Conservation (phyloP, 2,888 invertebrate genomes). For the Ophion costatus region DNA sequence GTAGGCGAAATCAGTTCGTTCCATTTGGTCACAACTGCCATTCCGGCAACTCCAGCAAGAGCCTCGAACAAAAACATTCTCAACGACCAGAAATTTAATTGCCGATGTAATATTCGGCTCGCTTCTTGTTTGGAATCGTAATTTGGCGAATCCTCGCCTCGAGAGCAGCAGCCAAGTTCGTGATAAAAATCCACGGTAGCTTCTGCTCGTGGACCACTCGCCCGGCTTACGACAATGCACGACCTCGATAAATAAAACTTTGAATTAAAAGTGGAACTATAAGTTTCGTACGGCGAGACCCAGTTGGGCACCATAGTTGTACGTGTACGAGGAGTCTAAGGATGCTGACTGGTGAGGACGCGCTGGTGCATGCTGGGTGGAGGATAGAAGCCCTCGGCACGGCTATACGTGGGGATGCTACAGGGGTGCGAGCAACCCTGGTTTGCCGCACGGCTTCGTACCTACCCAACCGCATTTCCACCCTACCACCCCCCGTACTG, state of each 20-base stretch:
- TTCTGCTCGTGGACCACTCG: slow-evolving; percentile 24
- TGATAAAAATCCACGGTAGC: background rate
- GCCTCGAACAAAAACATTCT: too few species aligned
- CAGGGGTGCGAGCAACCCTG: slow-evolving; percentile 47
- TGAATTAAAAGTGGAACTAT: slow-evolving; percentile 76
- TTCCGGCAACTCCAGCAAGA: too few species aligned
- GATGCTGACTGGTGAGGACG: background rate
- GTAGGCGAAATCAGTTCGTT: too few species aligned
- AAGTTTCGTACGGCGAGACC: slow-evolving; percentile 68
- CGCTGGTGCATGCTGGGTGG: slow-evolving; percentile 22
- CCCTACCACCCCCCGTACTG: slow-evolving; percentile 34
- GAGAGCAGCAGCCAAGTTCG: too few species aligned
- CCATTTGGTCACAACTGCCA: too few species aligned
- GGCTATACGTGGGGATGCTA: slow-evolving; percentile 18
- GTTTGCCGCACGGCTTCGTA: slow-evolving; percentile 73
- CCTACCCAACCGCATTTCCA: slow-evolving; percentile 67
- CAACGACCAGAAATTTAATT: too few species aligned
- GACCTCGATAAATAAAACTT: slow-evolving; percentile 77
- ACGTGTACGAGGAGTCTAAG: background rate
- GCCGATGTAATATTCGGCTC: too few species aligned
- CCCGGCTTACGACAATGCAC: slow-evolving; percentile 72
- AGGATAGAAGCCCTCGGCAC: slow-evolving; percentile 11
- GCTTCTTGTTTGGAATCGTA: too few species aligned
- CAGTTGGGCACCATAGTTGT: slow-evolving; percentile 24
- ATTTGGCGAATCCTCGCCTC: too few species aligned